These are phyloP conservation scores for Turnix velox DNA, from an alignment of 2,113 vertebrate genomes.

Conservation along the genomic window DNA sequence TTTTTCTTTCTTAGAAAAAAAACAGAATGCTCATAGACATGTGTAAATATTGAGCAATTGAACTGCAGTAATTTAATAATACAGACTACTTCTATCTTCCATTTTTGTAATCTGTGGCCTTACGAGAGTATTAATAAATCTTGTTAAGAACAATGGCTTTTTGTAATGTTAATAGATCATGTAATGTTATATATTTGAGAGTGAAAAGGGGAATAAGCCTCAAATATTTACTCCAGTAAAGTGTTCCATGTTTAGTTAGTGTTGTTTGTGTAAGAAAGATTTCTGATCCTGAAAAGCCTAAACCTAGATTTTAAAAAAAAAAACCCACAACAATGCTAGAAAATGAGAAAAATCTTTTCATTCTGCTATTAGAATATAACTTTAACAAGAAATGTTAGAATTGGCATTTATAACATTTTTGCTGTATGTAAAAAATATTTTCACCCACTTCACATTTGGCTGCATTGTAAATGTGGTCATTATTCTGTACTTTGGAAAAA, in stretches of 20 bases:
- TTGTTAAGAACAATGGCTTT: not conserved
- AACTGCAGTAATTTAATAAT: not conserved
- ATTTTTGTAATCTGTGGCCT: not conserved
- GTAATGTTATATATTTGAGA: not conserved
- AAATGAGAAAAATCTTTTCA: not conserved
- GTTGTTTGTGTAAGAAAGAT: not conserved
- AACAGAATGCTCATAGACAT: not conserved
- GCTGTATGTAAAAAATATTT: not conserved
- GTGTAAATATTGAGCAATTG: not conserved
- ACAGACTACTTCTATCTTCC: not conserved
- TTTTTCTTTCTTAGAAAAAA: not conserved
- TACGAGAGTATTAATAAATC: not conserved
- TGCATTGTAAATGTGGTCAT: not conserved
- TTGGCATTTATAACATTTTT: not conserved
- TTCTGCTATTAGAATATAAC: not conserved
- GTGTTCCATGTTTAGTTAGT: not conserved
- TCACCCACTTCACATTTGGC: not conserved
- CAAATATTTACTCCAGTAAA: not conserved
- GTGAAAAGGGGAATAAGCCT: not conserved
- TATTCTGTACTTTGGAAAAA: conserved; percentile 39
- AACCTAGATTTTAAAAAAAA: not conserved
- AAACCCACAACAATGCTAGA: not conserved
- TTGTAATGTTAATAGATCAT: not conserved
- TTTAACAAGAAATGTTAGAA: not conserved
- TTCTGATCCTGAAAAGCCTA: not conserved